Evolutionary conservation across 2,888 invertebrate genomes (phyloP), one percentile per base, ranked within the genome.

Genomic region (Abrostola triplasia): DNA sequence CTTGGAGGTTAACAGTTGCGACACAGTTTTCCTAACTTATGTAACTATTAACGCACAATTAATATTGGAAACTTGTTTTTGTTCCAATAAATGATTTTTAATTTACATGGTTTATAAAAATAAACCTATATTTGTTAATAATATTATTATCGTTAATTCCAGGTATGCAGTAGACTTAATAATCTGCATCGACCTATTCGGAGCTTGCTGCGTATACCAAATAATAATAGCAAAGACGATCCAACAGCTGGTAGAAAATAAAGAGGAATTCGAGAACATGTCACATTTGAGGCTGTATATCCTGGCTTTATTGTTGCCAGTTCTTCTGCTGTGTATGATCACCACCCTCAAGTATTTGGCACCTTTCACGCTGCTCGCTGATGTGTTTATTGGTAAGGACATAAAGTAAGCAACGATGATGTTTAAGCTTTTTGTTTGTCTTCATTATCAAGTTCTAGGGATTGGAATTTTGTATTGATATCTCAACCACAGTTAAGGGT

Each of bases 141-240:
- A 24, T 8, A n/a, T 37, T 36, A 7, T 12, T 47, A n/a, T 48
- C 47, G 5, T 12, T 7, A 10, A 9, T 65, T 64, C 9, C 66
- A 79, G 79, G 57, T 77, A 79, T 13, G 88, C 91, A 52, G 93
- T 94, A 6, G 94, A 94, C 65, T 5, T 86, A 4, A 84, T 80
- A 9, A 92, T 94, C 37, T 93, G 93, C 67, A 85, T 94, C 52
- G 94, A 94, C 53, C 80, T 94, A 0, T 94, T 94, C 49, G 94
- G 94, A 0, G 92, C 94, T 0, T 94, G 94, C 68, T 92, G 92
- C 65, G 93, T 93, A 0, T 94, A 94, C 73, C 90, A 92, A 63
- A 92, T 94, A 41, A 93, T 94, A 24, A 94, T 93, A 76, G 93
- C 93, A 0, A 92, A 92, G 69, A 91, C 93, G 0, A 87, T 93